Base-by-base conservation (phyloP, 1,140 invertebrate genomes). In the Ephestia elutella region DNA sequence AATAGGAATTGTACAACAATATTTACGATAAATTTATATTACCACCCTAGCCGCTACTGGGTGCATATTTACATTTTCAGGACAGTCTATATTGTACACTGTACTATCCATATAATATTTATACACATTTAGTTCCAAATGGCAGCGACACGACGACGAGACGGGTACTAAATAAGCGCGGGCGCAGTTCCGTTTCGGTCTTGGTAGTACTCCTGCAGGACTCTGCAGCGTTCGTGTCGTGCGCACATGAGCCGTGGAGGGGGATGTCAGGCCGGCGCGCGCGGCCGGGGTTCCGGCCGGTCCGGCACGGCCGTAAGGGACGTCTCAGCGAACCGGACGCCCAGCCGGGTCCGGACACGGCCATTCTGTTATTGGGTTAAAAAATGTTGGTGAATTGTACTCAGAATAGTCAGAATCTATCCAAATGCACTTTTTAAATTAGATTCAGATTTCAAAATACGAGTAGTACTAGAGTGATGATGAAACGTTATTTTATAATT, bases 241-340 rank as follows among this genome's bases (percentile, higher is more conserved):
- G 75, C 79, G 71, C 81, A 84, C 49, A 74, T 54, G 0, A 84
- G 76, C 11, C 81, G 70, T 18, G 76, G 66, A 0, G 79, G 73
- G 21, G 79, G 81, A 11, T 69, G 79, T 82, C 79, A 80, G 63
- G 81, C 79, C 20, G 69, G 72, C 21, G 66, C 74, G 17, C 79
- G 74, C 5, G 62, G 51, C 9, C 28, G 49, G 0, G 56, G 63
- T 3, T 66, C 58, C 9, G 65, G 54, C 9, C 50, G 68, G 57
- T 55, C 55, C 9, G 65, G 66, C 51, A 72, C 54, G 20, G 70
- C 71, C 7, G 73, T 70, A 13, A 84, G 63, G 0, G 81, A 79
- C 0, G 78, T 82, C 63, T 84, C 81, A 0, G 79, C 79, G 60
- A 84, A 84, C 0, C 81, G 70, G 10, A 84, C 81, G 5, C 70